Evolutionary conservation across 2,888 invertebrate species (phyloP), one percentile per base, ranked within the genome.

Genomic region (Agrochola circellaris): DNA sequence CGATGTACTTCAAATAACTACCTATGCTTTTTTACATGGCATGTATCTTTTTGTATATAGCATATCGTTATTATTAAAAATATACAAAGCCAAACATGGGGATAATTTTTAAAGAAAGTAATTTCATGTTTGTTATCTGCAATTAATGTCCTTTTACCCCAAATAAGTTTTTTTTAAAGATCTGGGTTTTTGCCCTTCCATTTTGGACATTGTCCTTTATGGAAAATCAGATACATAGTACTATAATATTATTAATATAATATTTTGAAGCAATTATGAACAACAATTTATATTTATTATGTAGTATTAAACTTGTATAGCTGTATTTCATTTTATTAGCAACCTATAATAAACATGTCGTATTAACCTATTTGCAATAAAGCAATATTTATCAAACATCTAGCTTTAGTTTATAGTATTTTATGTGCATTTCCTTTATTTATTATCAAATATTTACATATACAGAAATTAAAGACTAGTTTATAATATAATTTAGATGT

Each of bases 371-470:
- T 70, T 72, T 81, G 65, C 65, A 84, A 67, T 77, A 79, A 62
- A 72, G 65, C 62, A 65, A 62, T 72, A 73, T 76, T 80, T 81
- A 77, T 51, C 42, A 64, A 72, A 51, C 9, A 70, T 67, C 48
- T 51, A 69, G 54, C 45, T 81, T 61, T 42, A 48, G 48, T 64
- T 64, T 48, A 76, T 69, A 38, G 38, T 62, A 67, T 62, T 81
- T 62, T 69, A 81, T 65, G 26, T 42, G 65, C 48, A 48, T 82
- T 77, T 69, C 8, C 34, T 73, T 69, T 77, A 83, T 84, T 84
- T 84, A 85, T 85, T 42, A 70, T 23, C 38, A 60, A 81, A 85
- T 82, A 85, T 85, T 85, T 45, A 75, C 65, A 77, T 72, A 78
- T 71, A 72, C 34, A 73, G 71, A 82, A 61, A 84, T 68, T 75